phyloP scores from a whole-genome alignment of 1,140 invertebrate genomes.

The Camponotus vicinus region DNA sequence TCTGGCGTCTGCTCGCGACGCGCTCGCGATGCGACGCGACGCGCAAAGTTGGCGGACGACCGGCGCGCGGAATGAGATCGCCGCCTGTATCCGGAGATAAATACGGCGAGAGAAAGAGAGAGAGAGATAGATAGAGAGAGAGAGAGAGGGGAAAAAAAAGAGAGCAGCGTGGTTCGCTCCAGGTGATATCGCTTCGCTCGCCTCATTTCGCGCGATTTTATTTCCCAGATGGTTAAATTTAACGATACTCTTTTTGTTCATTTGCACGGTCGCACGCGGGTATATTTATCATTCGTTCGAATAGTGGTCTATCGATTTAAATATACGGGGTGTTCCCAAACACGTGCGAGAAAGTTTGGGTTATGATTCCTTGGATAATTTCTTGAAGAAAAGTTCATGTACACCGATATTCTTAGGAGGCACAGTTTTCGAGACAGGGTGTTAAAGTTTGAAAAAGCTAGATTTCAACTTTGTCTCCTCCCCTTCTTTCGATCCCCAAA shows the following conservation, averaged over 20 bases:
- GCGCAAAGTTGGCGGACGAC: conserved; percentile 70
- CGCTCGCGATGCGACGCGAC: conserved; percentile 65
- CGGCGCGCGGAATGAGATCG: conserved; percentile 63
- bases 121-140: conserved; percentile 11
- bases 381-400: no score
- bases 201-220: conserved; percentile 45
- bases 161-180: conserved; percentile 23
- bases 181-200: conserved; percentile 54
- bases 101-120: conserved; percentile 31
- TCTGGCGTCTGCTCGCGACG: conserved; percentile 71
- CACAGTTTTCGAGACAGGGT: no score
- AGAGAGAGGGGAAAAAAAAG: not conserved
- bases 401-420: no score
- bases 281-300: not conserved
- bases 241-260: conserved; percentile 28
- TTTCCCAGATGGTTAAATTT: conserved; percentile 42
- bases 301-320: not conserved
- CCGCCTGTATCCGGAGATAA: conserved; percentile 66
- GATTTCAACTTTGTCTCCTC: no score
- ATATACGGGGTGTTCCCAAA: no score
- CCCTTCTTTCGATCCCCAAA: no score
- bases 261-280: not conserved
- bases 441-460: no score
- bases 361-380: no score
- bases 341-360: no score